Base-by-base conservation (phyloP, 2,797 vertebrate species). In the Selene dorsalis region DNA sequence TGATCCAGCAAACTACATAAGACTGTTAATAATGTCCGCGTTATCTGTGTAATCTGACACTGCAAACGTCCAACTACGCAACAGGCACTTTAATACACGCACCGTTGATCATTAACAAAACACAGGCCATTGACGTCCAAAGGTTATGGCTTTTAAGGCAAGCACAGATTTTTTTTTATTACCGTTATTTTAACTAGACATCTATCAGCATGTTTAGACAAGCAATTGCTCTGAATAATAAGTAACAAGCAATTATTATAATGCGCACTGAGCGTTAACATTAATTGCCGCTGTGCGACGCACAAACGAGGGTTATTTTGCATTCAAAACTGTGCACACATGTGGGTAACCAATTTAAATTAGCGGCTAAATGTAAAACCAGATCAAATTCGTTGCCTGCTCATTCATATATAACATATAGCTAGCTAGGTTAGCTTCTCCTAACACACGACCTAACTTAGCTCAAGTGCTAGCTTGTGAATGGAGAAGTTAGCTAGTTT, bases 101-200 rank as follows among this genome's bases (percentile, higher is more conserved):
- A 0, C 2, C 2, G 69, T 82, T 20, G 61, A 88, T 88, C 2
- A 85, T 92, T 89, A 69, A 83, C 75, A 10, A 10, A n/a, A 1
- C 2, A 11, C 4, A 35, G 47, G 8, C 56, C 43, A 2, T 30
- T 0, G 0, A 0, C 4, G 80, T 43, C 1, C 74, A 89, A 86
- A 88, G 85, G 89, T 90, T 71, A 35, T 2, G 12, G 7, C 2
- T 39, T 38, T 1, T 18, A 6, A 61, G 4, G 13, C 11, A 30
- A 7, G 6, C 13, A 35, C 32, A 35, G 32, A 35, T 35, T 35
- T 35, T 35, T 35, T 35, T 35, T 30, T 59, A 18, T 16, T 0
- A 35, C 1, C 4, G 5, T 14, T 57, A 18, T 32, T 56, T 56
- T 30, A 3, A 30, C 28, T 30, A 0, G 7, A 17, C 6, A 57